Conservation (phyloP, 2,113 vertebrate species). For the Xiphophorus maculatus region DNA sequence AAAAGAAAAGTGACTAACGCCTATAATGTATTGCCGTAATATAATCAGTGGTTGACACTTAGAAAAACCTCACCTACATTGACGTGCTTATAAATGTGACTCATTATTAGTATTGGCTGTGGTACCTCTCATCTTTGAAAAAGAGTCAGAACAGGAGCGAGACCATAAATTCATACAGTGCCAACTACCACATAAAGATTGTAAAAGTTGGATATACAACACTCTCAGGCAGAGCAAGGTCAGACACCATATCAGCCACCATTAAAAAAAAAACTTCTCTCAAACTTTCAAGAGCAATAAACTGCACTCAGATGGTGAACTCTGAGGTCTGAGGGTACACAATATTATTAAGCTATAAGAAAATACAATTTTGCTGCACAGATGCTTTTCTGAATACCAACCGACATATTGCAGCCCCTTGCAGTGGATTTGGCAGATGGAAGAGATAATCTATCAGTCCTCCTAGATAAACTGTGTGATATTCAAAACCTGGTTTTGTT, state of each 20-base stretch:
- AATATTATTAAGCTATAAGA: slow-evolving; percentile 10
- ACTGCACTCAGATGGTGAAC: background rate
- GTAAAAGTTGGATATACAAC: slow-evolving; percentile 17
- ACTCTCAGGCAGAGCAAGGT: slow-evolving; percentile 22
- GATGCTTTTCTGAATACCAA: slow-evolving; percentile 3
- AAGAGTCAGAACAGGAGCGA: background rate
- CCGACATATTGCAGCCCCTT: background rate
- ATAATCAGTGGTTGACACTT: background rate
- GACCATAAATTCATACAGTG: slow-evolving; percentile 2
- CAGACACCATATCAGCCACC: slow-evolving; percentile 3
- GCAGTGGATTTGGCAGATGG: background rate
- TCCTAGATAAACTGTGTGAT: background rate
- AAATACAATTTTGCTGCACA: background rate
- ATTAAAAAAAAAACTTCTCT: slow-evolving; percentile 13
- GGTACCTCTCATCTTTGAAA: background rate
- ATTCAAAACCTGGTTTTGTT: background rate
- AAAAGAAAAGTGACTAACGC: background rate
- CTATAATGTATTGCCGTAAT: background rate
- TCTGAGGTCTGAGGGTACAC: slow-evolving; percentile 6
- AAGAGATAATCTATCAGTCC: background rate
- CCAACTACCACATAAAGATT: slow-evolving; percentile 3
- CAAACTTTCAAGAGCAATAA: slow-evolving; percentile 27
- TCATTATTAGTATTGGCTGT: slow-evolving; percentile 1
- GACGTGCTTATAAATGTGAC: background rate
- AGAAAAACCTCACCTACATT: background rate